phyloP scores from a whole-genome alignment of 2,888 invertebrate species.

The Parnassius glacialis region DNA sequence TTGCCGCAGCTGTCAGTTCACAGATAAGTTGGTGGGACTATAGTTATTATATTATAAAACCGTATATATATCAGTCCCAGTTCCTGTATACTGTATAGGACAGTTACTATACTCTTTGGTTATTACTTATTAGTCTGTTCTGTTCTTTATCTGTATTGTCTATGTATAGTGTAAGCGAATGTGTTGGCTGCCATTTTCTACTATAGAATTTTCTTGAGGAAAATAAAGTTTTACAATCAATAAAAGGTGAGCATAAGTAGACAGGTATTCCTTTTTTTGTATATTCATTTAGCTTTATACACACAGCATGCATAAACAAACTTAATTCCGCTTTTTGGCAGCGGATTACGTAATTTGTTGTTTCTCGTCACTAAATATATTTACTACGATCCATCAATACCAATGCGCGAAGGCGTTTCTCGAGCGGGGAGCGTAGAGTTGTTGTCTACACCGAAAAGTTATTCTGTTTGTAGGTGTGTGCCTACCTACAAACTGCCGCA shows the following conservation, averaged over 20 bases:
- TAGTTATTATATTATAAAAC: too few species aligned
- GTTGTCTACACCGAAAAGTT: conserved; percentile 84
- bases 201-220: conserved; percentile 51
- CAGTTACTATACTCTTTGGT: too few species aligned
- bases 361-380: conserved; percentile 63
- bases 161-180: conserved; percentile 57
- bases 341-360: conserved; percentile 77
- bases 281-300: conserved; percentile 42
- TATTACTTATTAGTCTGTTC: too few species aligned
- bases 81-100: too few species aligned
- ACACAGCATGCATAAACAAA: conserved; percentile 51
- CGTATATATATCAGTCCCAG: too few species aligned
- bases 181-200: conserved; percentile 78
- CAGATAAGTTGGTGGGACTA: too few species aligned
- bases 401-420: conserved; percentile 56
- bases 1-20: too few species aligned
- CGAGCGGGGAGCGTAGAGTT: conserved; percentile 65
- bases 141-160: conserved; percentile 47
- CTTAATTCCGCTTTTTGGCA: conserved; percentile 47
- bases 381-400: conserved; percentile 60
- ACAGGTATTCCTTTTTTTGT: conserved; percentile 52
- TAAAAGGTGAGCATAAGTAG: conserved; percentile 68
- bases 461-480: conserved; percentile 85
- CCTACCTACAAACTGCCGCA: conserved; percentile 81
- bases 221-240: conserved; percentile 42